Evolutionary conservation across 2,888 invertebrate species (phyloP), one percentile per base, ranked within the genome.

Genomic region (Stratiomys singularior): DNA sequence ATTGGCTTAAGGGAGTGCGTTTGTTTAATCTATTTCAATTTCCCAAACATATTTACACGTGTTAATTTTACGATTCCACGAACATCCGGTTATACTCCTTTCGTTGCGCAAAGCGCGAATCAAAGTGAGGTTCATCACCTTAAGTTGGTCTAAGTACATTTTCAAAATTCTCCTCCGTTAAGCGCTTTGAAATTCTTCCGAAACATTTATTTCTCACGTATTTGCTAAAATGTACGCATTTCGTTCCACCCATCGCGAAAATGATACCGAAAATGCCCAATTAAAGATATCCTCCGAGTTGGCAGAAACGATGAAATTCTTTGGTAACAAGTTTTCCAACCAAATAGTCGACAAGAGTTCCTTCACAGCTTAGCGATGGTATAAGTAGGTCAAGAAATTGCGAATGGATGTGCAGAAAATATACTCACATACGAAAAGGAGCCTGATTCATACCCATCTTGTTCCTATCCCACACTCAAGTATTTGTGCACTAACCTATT

Each of bases 301-400:
- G 58, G 11, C 25, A 60, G 3, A 60, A 25, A 21, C 4, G 58
- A 60, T 23, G 18, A 52, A 52, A 13, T 5, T 13, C 7, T 52
- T 4, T 18, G 52, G 2, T 52, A 5, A 60, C 13, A 21, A 4
- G 4, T 60, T 60, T 60, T 21, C 58, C 58, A 13, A 18, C 58
- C 11, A 21, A 60, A 60, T 60, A 23, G 58, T 60, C 23, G 23
- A 60, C 11, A 13, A n/a, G 21, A 11, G 25, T 13, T 52, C 15
- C n/a, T n/a, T n/a, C n/a, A 7, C 9, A 11, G 21, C 58, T 23
- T 21, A 60, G 25, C 4, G 58, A 60, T 11, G 58, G 18, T 5
- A 18, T 60, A 60, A 60, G 18, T 60, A 60, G 58, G 58, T 60
- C 58, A 60, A 21, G 21, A 60, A 21, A 60, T 5, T 5, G 52